Conservation (phyloP, 2,888 invertebrate species). For the Catocala nupta region DNA sequence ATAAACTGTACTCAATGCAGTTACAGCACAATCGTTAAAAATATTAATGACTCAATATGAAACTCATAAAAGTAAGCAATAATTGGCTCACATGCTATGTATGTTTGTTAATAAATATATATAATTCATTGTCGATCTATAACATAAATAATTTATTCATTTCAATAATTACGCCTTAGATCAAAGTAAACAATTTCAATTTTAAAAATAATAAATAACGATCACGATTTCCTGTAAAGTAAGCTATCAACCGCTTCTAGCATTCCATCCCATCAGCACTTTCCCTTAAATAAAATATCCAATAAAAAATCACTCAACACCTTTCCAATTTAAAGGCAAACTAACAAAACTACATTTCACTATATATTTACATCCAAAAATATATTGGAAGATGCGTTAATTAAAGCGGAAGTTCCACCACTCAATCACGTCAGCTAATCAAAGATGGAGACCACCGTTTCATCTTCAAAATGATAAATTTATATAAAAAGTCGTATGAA, state of each 20-base stretch:
- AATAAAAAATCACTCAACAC: slow-evolving; percentile 38
- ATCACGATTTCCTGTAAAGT: not conserved
- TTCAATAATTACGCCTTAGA: too few species aligned
- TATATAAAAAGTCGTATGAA: slow-evolving; percentile 62
- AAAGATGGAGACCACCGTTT: slow-evolving; percentile 74
- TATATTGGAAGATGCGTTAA: slow-evolving; percentile 59
- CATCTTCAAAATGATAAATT: slow-evolving; percentile 76
- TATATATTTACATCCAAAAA: slow-evolving; percentile 46
- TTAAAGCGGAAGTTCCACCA: slow-evolving; percentile 69
- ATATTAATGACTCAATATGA: not conserved
- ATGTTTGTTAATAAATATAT: not conserved
- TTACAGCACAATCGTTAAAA: not conserved
- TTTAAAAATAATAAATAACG: not conserved
- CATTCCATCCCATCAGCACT: not conserved
- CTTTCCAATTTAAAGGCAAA: slow-evolving; percentile 20
- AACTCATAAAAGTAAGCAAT: too few species aligned
- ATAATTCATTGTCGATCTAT: too few species aligned
- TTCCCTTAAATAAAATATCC: not conserved
- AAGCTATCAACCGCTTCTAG: not conserved
- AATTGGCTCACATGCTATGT: too few species aligned
- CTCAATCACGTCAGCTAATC: slow-evolving; percentile 76
- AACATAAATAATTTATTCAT: too few species aligned
- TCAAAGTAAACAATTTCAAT: too few species aligned
- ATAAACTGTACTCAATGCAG: too few species aligned
- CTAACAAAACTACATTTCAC: slow-evolving; percentile 20